Evolutionary conservation across 2,888 invertebrate species (phyloP), one percentile per base, ranked within the genome.

Genomic region (Drosophila birchii): DNA sequence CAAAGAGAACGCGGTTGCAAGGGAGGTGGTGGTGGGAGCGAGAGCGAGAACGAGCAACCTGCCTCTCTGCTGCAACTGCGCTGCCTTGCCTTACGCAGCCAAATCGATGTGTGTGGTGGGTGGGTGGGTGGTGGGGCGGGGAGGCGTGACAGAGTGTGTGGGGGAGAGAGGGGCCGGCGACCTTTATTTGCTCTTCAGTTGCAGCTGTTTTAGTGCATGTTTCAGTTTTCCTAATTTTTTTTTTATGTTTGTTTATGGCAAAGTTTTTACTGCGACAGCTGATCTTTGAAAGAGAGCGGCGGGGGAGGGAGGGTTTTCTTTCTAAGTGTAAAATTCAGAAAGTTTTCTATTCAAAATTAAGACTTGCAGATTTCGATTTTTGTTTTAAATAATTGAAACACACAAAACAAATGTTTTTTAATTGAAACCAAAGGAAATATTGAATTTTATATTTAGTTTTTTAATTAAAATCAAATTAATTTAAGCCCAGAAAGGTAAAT

Each of bases 131-230:
- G 5, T 29, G 8, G 29, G 23, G 18, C n/a, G n/a, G 38, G 12
- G 63, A 26, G 60, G 43, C 36, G 12, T 7, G 34, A 12, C 14
- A 34, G 34, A 12, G 36, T 29, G 39, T 14, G 47, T 1, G 29
- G 18, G 29, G 18, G 18, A 34, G 14, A 6, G 49, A 12, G 36
- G 38, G 26, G 60, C 32, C 11, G 61, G 78, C 84, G 88, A 88
- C 88, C 88, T 88, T 83, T 88, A 83, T 80, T 86, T 83, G 84
- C 86, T 81, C 81, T 88, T 88, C 81, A 79, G 79, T 62, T 66
- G 66, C 72, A 71, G 57, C 57, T 69, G 67, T 81, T 56, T 60
- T 47, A 72, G 49, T 47, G 54, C 44, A 55, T 55, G 55, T 55
- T 55, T 55, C 26, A 20, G 32, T 63, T 63, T 20, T 38, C 41